Percentiles rank a stretch among this genome's conserved stretches.
Conservation (phyloP, 2,888 invertebrate genomes). For the Trypoxylon attenuatum region DNA sequence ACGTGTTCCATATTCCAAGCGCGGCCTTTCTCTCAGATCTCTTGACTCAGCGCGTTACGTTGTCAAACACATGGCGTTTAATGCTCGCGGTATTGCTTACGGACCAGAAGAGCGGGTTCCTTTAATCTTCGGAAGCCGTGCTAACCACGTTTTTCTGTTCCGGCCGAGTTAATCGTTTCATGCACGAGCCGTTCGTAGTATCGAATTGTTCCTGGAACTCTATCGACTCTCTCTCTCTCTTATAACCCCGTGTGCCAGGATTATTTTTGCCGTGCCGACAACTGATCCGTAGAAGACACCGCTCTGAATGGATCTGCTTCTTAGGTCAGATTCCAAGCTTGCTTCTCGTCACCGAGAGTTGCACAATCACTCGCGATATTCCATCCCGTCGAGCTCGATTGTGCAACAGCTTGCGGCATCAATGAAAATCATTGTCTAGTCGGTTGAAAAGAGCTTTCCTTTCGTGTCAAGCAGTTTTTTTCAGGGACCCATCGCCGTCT, state of each 20-base stretch:
- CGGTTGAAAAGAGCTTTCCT: not conserved
- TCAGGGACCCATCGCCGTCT: too few relatives aligned
- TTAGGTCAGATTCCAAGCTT: too few relatives aligned
- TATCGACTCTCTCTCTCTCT: conserved; percentile 16
- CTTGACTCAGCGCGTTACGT: conserved; percentile 68
- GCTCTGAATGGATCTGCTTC: too few relatives aligned
- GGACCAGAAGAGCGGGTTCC: conserved; percentile 59
- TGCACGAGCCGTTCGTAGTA: conserved; percentile 44
- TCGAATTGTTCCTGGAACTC: conserved; percentile 48
- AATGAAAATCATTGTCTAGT: not conserved
- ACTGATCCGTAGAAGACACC: too few relatives aligned
- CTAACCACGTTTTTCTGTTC: conserved; percentile 58
- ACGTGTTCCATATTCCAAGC: conserved; percentile 64
- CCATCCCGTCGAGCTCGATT: not conserved
- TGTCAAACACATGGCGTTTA: conserved; percentile 72
- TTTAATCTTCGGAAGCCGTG: conserved; percentile 63
- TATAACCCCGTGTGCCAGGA: not conserved
- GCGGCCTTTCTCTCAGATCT: conserved; percentile 65
- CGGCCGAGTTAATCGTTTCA: conserved; percentile 56
- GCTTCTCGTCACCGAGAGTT: too few relatives aligned
- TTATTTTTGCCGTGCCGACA: not conserved
- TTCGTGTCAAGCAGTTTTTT: not conserved
- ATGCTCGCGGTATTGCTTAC: conserved; percentile 66
- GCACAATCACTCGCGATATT: not conserved
- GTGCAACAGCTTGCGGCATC: not conserved